Evolutionary conservation across 2,888 invertebrate species (phyloP).

Genomic region (Pseudococcus jackbeardsleyi): DNA sequence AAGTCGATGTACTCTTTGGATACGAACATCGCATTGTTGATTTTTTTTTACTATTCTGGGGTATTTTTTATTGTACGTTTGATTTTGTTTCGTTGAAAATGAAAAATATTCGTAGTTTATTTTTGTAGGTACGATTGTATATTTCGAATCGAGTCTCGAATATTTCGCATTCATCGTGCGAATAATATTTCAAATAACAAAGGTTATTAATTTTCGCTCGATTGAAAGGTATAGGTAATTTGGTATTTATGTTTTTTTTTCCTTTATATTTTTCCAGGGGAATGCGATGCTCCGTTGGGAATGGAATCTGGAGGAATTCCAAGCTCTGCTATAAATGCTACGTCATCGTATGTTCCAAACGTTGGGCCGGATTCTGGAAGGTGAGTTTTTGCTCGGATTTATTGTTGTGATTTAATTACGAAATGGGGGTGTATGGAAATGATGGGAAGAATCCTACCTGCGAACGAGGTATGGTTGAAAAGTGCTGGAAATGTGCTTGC

Average conservation of each 20-base stretch:
- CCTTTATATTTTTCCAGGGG: slow-evolving; percentile 72
- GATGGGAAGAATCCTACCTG: background rate
- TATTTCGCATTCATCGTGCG: background rate
- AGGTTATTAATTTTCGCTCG: slow-evolving; percentile 6
- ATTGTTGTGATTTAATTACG: background rate
- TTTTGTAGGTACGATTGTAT: background rate
- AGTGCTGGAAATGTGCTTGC: too few relatives aligned
- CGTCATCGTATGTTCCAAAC: slow-evolving; percentile 79
- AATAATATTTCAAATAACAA: slow-evolving; percentile 43
- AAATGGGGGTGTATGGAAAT: background rate
- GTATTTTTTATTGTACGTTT: background rate
- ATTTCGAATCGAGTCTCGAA: background rate
- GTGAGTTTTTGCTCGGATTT: slow-evolving; percentile 70
- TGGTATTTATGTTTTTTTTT: slow-evolving; percentile 45
- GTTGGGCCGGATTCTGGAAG: slow-evolving; percentile 80
- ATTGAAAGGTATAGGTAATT: slow-evolving; percentile 5
- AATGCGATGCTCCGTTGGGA: slow-evolving; percentile 77
- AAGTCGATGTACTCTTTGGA: background rate
- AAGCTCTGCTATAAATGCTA: slow-evolving; percentile 79
- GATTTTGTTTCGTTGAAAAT: background rate
- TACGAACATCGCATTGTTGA: background rate
- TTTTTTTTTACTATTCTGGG: background rate
- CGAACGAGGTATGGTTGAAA: too few relatives aligned
- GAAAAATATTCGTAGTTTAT: background rate
- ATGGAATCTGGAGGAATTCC: slow-evolving; percentile 81